Base-by-base conservation (phyloP, 2,113 vertebrate species). In the Tachuris rubrigastra region DNA sequence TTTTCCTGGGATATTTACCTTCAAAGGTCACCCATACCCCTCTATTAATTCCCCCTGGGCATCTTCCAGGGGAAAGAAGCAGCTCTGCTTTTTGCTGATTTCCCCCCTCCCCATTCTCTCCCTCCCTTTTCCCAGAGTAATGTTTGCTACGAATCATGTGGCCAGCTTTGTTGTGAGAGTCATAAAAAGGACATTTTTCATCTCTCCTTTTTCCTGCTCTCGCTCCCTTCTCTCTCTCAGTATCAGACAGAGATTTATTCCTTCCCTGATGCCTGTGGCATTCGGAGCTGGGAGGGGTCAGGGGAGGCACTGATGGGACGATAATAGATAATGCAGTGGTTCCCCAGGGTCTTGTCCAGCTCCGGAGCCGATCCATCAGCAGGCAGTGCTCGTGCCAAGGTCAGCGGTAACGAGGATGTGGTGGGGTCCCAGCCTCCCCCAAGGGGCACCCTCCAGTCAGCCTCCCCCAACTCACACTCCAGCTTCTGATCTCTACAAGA, bases 191-290 rank as follows among this genome's bases (percentile, higher is more conserved):
- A 91, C 97, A 98, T 98, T 98, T 97, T 97, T 98, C 97, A 98
- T 85, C 22, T 96, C 96, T 97, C 65, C 93, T 97, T 96, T 97
- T 95, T 94, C 93, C 95, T 94, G 97, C 90, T 93, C 95, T 81
- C 4, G 7, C 89, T 86, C 95, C 95, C 91, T 95, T 95, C 17
- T 86, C 90, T 95, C 96, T 88, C 92, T 95, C 78, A 87, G 96
- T 97, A 97, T 98, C 98, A 98, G 98, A 98, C 98, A 98, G 97
- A 99, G 99, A 99, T 99, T 99, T 99, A 99, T 99, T 98, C 98
- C 98, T 89, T 97, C 98, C 98, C 97, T 96, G 97, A 98, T 98
- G 98, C 97, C 97, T 97, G 93, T 96, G 97, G 98, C 97, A 97
- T 97, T 96, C 66, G 6, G 97, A 97, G 97, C 97, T 96, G 98